phyloP scores from a whole-genome alignment of 2,888 invertebrate species.

The Parnassius apollo region DNA sequence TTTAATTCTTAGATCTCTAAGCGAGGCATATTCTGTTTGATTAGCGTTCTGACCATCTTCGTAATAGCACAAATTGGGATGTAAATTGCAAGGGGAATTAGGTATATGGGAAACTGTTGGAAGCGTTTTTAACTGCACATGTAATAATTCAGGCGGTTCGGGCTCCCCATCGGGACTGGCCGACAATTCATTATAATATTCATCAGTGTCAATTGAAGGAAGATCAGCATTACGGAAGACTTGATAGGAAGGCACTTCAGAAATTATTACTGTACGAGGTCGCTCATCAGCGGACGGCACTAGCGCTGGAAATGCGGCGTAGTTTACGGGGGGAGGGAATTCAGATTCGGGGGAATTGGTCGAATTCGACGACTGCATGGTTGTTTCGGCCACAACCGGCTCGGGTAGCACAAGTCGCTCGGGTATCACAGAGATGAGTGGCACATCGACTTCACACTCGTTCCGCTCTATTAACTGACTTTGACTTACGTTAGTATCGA shows the following conservation, averaged over 20 bases:
- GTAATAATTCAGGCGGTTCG: slow-evolving; percentile 64
- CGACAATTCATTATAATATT: slow-evolving; percentile 58
- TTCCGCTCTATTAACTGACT: slow-evolving; percentile 49
- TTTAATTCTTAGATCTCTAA: slow-evolving; percentile 60
- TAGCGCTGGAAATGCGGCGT: slow-evolving; percentile 60
- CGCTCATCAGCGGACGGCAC: slow-evolving; percentile 37
- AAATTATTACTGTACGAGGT: slow-evolving; percentile 50
- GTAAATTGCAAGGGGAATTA: slow-evolving; percentile 70
- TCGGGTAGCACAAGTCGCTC: slow-evolving; percentile 65
- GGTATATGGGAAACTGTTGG: slow-evolving; percentile 74
- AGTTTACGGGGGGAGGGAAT: slow-evolving; percentile 73
- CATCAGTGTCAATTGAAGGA: slow-evolving; percentile 47
- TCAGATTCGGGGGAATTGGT: slow-evolving; percentile 68
- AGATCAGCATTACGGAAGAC: slow-evolving; percentile 56
- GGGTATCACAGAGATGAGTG: slow-evolving; percentile 66
- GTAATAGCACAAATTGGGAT: slow-evolving; percentile 62
- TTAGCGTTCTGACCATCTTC: slow-evolving; percentile 40
- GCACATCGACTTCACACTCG: slow-evolving; percentile 48
- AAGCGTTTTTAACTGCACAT: slow-evolving; percentile 69
- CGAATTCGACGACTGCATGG: slow-evolving; percentile 69
- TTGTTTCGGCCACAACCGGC: slow-evolving; percentile 68
- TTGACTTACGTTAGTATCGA: slow-evolving; percentile 71
- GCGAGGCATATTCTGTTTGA: slow-evolving; percentile 50
- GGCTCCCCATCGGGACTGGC: slow-evolving; percentile 63
- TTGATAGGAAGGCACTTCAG: slow-evolving; percentile 64